These are phyloP conservation scores for Rhyacophila brunnea DNA, from an alignment of 1,140 invertebrate genomes.

Conservation along the genomic window DNA sequence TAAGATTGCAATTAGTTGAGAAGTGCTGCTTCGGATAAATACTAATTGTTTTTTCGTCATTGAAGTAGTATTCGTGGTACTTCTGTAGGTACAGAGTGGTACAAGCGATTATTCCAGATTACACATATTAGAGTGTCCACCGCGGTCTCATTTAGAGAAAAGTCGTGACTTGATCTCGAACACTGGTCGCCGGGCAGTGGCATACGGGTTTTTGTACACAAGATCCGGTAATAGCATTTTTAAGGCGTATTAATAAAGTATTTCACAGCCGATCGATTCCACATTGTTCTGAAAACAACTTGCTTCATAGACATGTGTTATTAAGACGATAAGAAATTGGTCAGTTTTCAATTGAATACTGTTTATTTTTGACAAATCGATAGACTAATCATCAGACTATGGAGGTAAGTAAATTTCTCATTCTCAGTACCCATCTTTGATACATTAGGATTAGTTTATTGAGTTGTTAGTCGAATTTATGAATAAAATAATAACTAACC, in stretches of 20 bases:
- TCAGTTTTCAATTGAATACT: no score
- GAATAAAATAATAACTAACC: no score
- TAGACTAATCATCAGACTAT: no score
- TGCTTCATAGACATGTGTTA: background rate
- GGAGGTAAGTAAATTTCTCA: no score
- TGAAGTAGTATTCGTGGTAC: conserved; percentile 1
- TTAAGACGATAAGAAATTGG: no score
- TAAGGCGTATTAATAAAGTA: conserved; percentile 23
- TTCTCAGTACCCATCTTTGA: no score
- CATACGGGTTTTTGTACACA: conserved; percentile 9
- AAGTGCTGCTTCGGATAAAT: conserved; percentile 13
- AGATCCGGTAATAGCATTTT: conserved; percentile 31
- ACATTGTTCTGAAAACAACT: background rate
- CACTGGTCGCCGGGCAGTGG: conserved; percentile 27
- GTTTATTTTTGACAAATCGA: no score
- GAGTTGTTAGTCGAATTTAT: no score
- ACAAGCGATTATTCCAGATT: conserved; percentile 15
- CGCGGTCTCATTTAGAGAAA: conserved; percentile 23
- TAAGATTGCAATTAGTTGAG: conserved; percentile 9
- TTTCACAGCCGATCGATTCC: conserved; percentile 18
- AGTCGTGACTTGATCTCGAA: conserved; percentile 22
- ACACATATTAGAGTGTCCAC: conserved; percentile 25
- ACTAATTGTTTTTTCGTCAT: conserved; percentile 18
- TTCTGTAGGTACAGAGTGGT: conserved; percentile 1
- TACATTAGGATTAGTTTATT: no score